Percentiles rank a stretch among this genome's conserved stretches.
Conservation (phyloP, 2,888 invertebrate species). For the Pheosia tremula region DNA sequence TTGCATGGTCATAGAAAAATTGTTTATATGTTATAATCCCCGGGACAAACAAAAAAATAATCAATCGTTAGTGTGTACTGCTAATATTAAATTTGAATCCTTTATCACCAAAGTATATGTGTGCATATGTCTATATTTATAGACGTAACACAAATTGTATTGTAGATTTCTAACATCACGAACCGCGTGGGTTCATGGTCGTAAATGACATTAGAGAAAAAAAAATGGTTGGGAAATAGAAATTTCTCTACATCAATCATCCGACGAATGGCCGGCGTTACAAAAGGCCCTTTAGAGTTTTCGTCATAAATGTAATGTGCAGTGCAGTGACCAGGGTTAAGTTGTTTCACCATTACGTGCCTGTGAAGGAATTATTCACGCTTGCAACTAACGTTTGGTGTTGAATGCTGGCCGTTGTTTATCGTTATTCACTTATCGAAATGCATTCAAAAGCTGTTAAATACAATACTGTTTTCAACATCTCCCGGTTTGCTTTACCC, state of each 20-base stretch:
- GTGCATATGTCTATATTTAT: no score
- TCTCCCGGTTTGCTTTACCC: no score
- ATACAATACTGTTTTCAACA: not conserved
- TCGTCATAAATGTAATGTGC: constrained; percentile 23
- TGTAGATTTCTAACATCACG: not conserved
- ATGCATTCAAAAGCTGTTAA: not conserved
- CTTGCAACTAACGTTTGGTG: constrained; percentile 19
- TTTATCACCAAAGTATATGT: no score
- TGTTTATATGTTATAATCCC: no score
- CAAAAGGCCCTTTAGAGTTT: constrained; percentile 40
- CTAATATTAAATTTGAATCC: no score
- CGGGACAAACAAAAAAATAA: no score
- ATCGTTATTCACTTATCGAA: not conserved
- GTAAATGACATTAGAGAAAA: constrained; percentile 36
- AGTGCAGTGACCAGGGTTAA: constrained; percentile 27
- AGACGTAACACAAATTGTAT: not conserved
- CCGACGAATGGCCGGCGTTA: constrained; percentile 20
- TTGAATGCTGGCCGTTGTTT: constrained; percentile 10
- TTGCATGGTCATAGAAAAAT: no score
- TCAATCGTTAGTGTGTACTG: no score
- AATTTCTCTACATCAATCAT: constrained; percentile 50
- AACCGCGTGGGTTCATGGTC: constrained; percentile 21
- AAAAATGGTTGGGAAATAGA: constrained; percentile 33
- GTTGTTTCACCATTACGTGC: constrained; percentile 39
- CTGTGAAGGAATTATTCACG: constrained; percentile 41